A percentile compares a stretch with the other conserved stretches of the same genome.
Evolutionary conservation across 2,888 invertebrate genomes (phyloP).

Genomic region (Minunthozetes semirufus): DNA sequence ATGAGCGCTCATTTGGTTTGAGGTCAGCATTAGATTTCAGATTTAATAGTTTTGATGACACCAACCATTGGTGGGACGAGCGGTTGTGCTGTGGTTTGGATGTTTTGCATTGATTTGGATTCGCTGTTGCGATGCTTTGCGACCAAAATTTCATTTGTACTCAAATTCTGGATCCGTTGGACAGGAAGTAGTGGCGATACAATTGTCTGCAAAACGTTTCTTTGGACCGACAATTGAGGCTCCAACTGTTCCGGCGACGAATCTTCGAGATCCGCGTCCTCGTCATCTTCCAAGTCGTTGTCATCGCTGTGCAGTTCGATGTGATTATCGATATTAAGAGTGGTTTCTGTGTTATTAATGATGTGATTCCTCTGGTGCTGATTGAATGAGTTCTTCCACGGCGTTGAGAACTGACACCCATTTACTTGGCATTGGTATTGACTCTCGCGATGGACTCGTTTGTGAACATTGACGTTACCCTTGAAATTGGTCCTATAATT

Average conservation of each 20-base stretch:
- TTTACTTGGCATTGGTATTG: slow-evolving; percentile 20
- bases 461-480: slow-evolving; percentile 34
- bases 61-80: slow-evolving; percentile 14
- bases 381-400: slow-evolving; percentile 21
- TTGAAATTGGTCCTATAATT: slow-evolving; percentile 33
- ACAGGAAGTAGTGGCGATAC: neutral
- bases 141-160: neutral
- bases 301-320: neutral
- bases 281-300: neutral
- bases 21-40: slow-evolving; percentile 3
- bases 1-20: neutral
- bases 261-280: neutral
- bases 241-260: neutral
- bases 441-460: slow-evolving; percentile 27
- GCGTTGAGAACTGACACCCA: slow-evolving; percentile 18
- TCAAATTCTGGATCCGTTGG: neutral
- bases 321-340: slow-evolving; percentile 20
- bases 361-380: slow-evolving; percentile 22
- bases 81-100: neutral
- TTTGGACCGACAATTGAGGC: neutral
- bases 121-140: neutral
- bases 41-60: slow-evolving; percentile 27
- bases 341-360: neutral
- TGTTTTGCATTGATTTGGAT: neutral
- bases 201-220: neutral